Evolutionary conservation across 2,797 vertebrate genomes (phyloP).

Genomic region (Halcyon chelicuti): DNA sequence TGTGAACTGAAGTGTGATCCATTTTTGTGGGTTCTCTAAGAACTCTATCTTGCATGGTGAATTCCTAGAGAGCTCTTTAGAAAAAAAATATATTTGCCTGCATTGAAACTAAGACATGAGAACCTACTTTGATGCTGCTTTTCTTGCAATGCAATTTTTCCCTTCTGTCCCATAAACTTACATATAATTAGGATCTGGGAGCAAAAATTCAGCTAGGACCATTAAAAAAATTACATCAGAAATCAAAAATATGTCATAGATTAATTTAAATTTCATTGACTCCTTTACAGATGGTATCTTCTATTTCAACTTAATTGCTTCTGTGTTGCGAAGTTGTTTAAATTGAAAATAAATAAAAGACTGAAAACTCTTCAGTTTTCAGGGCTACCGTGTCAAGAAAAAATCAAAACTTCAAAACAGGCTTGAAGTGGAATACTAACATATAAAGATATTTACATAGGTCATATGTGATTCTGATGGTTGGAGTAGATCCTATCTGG

Average conservation of each 20-base stretch:
- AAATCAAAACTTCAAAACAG: not conserved
- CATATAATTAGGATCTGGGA: not conserved
- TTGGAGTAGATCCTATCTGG: not conserved
- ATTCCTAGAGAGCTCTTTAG: slow-evolving; percentile 34
- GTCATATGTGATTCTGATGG: not conserved
- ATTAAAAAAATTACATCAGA: not conserved
- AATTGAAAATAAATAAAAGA: not conserved
- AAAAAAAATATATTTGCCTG: slow-evolving; percentile 6
- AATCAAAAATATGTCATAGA: not conserved
- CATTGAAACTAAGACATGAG: not conserved
- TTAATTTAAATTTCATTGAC: not conserved
- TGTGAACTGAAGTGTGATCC: not conserved
- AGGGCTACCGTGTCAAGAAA: not conserved
- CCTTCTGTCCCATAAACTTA: not conserved
- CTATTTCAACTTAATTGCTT: not conserved
- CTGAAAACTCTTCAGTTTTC: not conserved
- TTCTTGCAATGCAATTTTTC: not conserved
- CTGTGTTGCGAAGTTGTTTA: not conserved
- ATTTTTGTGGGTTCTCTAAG: not conserved
- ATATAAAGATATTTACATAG: not conserved
- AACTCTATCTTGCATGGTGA: not conserved
- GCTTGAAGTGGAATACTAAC: not conserved
- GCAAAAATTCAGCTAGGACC: not conserved
- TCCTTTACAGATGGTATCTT: not conserved
- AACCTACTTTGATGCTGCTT: not conserved